These are phyloP conservation scores for Anguilla megastoma DNA, from an alignment of 2,797 vertebrate species.

Conservation along the genomic window DNA sequence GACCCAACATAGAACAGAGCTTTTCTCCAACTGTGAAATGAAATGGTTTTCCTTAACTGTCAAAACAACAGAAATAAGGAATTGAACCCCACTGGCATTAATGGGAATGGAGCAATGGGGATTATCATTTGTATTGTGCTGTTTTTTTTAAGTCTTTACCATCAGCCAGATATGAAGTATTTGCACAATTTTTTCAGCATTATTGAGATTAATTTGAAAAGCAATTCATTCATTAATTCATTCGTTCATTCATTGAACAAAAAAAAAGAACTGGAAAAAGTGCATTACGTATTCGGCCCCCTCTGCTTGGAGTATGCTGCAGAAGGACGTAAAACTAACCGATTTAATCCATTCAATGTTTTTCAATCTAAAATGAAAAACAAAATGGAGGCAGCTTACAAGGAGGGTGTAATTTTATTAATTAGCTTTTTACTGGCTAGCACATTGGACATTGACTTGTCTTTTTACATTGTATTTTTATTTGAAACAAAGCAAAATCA, in stretches of 20 bases:
- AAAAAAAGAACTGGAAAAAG: background rate
- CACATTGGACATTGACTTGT: no score
- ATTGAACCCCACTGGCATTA: background rate
- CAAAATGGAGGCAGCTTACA: no score
- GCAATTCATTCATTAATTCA: background rate
- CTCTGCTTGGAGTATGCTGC: background rate
- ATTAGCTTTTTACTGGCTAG: no score
- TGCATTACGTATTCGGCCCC: background rate
- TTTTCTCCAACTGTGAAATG: background rate
- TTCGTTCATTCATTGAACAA: background rate
- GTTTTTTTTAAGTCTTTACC: background rate
- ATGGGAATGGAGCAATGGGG: background rate
- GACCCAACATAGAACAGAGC: conserved; percentile 1
- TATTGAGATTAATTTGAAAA: background rate
- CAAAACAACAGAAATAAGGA: background rate
- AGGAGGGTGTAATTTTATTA: no score
- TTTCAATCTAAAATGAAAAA: no score
- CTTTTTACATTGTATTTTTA: no score
- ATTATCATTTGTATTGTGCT: background rate
- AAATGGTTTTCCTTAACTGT: background rate
- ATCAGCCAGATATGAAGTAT: background rate
- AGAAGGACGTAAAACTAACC: background rate
- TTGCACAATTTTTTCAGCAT: background rate
- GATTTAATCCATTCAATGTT: no score
- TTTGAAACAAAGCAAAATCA: background rate